Evolutionary conservation across 2,113 vertebrate genomes (phyloP), one percentile per base, ranked within the genome.

Genomic region (Tetrao urogallus): DNA sequence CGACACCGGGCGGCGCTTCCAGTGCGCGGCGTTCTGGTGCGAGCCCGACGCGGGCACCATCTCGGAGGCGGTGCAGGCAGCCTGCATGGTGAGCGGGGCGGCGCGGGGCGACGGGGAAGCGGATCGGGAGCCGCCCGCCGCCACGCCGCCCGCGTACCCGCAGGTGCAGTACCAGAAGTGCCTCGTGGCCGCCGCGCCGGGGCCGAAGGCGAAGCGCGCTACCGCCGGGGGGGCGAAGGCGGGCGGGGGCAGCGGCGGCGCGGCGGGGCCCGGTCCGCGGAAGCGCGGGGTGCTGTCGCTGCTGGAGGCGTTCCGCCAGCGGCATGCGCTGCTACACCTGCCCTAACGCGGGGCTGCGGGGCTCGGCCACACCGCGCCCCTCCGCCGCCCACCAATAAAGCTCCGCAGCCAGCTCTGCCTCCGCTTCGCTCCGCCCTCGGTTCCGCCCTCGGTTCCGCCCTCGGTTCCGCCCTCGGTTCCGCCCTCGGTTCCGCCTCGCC

Each of bases 151-250:
- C 12, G 8, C 38, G 89, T 91, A 64, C 91, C 89, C 38, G 40
- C 97, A 99, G 99, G 98, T 99, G 64, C 99, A 99, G 95, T 99
- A 99, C 91, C 99, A 99, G 97, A 99, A 98, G 95, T 99, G 99
- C 96, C 98, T 99, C 93, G 98, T 99, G 88, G 98, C 99, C 22
- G 98, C 98, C 75, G 98, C 99, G 32, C 98, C 99, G 38, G 98
- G 97, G 27, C 90, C 97, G 9, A 98, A 97, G 95, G 90, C 97
- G 38, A 99, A 98, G 96, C 97, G 20, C 20, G 20, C 20, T 10
- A 21, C 47, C 47, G 47, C 47, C 47, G 47, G 94, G 97, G 19
- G 82, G 92, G 64, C 54, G 48, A 97, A 94, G 96, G 96, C 85
- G 85, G 95, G 45, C 80, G 96, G 2, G 47, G 97, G 43, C 95